Base-by-base conservation (phyloP, 2,888 invertebrate genomes). In the Coenonympha arcania region DNA sequence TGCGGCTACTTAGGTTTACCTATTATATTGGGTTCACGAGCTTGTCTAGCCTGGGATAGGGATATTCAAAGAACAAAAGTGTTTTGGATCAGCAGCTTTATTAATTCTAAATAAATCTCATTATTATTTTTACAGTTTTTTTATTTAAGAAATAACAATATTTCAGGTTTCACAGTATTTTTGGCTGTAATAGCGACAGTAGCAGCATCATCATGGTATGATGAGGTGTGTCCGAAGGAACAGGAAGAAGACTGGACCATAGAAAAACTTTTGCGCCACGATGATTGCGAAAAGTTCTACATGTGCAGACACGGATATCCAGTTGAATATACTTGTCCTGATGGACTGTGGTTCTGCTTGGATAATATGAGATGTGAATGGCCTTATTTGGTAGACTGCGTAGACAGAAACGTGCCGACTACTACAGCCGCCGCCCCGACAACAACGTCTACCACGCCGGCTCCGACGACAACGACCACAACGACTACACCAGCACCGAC, bases 291-390 rank as follows among this genome's bases (percentile, higher is more conserved):
- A 49, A 90, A 88, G 64, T 92, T 89, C 69, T 83, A 91, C 47
- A 90, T 90, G 63, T 92, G 92, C 64, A 89, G 90, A 71, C 89
- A 88, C 55, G 91, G 90, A 3, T 59, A 79, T 0, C 90, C 88
- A 0, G 69, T 89, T 1, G 90, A 89, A 59, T 87, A 88, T 63
- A 63, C 66, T 0, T 92, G 92, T 59, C 88, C 88, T 0, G 59
- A 69, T 0, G 87, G 85, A 9, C 76, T 91, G 0, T 76, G 87
- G 37, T 92, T 91, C 71, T 88, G 89, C 47, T 69, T 87, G 4
- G 75, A 82, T 9, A 80, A 68, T 9, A 68, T 68, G 66, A 81
- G 87, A 58, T 92, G 92, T 58, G 91, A 91, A 66, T 91, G 88
- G 77, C 77, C 76, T 1, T 64, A 79, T 26, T 90, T 90, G 58